Evolutionary conservation across 2,113 vertebrate genomes (phyloP), one percentile per base, ranked within the genome.

Genomic region (Sialia sialis): DNA sequence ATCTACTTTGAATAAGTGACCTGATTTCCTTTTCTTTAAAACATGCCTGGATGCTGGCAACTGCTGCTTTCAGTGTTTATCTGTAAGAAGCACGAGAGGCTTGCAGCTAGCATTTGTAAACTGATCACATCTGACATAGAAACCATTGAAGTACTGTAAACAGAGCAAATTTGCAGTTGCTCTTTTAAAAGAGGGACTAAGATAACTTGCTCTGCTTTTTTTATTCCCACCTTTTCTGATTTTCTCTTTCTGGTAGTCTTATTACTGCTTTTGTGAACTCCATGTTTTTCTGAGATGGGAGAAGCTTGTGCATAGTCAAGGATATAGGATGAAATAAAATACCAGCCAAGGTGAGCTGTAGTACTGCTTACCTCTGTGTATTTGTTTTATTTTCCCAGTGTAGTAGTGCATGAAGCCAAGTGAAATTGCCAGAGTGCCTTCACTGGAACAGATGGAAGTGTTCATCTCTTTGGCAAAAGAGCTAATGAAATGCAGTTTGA

Each of bases 41-140:
- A 38, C 5, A 5, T 39, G 69, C 48, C 66, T 89, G 81, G 67
- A 21, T 76, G 49, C 38, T 86, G 69, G 16, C 49, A 85, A 51
- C 30, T 64, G 51, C 56, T 44, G 2, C 39, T 90, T 82, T 17
- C 69, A 55, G 0, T 52, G 20, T 58, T 60, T 41, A n/a, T 91
- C 26, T 46, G 78, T 89, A 55, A 83, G 49, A 82, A 48, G 38
- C 36, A 25, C 0, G 0, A 16, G 41, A 62, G 16, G 26, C 48
- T 75, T 84, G 52, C 69, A 69, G 69, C 48, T 63, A 49, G 27
- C 52, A n/a, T 96, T 88, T 77, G 91, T 81, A 96, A 92, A 56
- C 95, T 48, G 83, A n/a, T 95, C 96, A 96, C 95, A 90, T 94
- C 89, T 84, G 91, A 96, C 95, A 94, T 1, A 92, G 77, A 96